These are phyloP conservation scores for Paralvinella palmiformis DNA, from an alignment of 1,140 invertebrate genomes.

Conservation along the genomic window DNA sequence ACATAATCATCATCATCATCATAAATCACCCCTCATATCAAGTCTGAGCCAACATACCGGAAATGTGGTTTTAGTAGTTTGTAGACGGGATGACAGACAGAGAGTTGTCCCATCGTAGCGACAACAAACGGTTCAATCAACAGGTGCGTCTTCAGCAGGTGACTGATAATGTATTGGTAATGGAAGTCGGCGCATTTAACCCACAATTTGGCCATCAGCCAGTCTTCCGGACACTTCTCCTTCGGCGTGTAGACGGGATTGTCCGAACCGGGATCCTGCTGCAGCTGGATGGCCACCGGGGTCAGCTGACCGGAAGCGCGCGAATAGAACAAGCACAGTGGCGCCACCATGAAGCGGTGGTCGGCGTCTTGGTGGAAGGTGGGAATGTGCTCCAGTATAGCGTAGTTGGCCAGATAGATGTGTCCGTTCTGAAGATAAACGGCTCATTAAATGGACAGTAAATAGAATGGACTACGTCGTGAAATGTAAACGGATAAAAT, in stretches of 20 bases:
- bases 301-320: conserved; percentile 12
- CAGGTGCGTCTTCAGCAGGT: conserved; percentile 16
- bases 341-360: conserved; percentile 13
- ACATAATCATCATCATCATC: no score
- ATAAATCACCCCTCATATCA: background rate
- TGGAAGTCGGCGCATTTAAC: conserved; percentile 17
- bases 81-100: conserved; percentile 14
- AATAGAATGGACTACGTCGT: background rate
- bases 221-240: conserved; percentile 14
- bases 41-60: conserved; percentile 8
- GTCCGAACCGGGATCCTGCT: conserved; percentile 9
- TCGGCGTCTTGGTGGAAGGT: conserved; percentile 11
- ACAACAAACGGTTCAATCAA: conserved; percentile 13
- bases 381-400: conserved; percentile 14
- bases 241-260: conserved; percentile 16
- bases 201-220: conserved; percentile 19
- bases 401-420: conserved; percentile 15
- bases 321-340: conserved; percentile 11
- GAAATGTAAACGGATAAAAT: no score
- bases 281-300: conserved; percentile 16
- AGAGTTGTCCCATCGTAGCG: conserved; percentile 16
- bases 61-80: conserved; percentile 20
- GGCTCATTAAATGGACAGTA: background rate
- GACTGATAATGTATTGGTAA: conserved; percentile 15
- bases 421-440: conserved; percentile 8